Evolutionary conservation across 2,113 vertebrate genomes (phyloP).

Genomic region (Calyptommatus sinebrachiatus): DNA sequence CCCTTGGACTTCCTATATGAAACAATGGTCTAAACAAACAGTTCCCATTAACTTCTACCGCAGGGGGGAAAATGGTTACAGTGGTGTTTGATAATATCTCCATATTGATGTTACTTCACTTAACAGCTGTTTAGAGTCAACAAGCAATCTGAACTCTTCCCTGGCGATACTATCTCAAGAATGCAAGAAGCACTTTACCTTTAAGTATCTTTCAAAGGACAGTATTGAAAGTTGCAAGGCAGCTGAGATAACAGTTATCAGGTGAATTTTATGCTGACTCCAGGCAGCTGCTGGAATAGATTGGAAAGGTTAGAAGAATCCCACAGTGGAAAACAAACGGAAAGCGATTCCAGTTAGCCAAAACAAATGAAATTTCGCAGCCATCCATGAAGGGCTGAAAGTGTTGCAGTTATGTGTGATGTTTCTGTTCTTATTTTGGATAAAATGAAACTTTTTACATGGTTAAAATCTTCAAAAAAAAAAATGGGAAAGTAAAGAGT

Average conservation of each 20-base stretch:
- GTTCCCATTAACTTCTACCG: background rate
- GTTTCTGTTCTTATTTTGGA: slow-evolving; percentile 6
- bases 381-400: background rate
- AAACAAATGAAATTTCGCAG: background rate
- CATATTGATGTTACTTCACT: background rate
- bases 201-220: slow-evolving; percentile 11
- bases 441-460: slow-evolving; percentile 20
- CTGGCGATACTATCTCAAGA: slow-evolving; percentile 19
- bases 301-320: slow-evolving; percentile 21
- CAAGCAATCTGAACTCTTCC: slow-evolving; percentile 24
- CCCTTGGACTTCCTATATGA: background rate
- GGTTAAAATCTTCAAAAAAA: slow-evolving; percentile 16
- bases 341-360: background rate
- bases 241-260: background rate
- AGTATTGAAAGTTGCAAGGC: background rate
- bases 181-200: slow-evolving; percentile 10
- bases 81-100: slow-evolving; percentile 19
- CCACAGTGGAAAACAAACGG: background rate
- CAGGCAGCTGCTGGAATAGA: background rate
- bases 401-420: background rate
- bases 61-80: slow-evolving; percentile 20
- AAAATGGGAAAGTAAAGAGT: slow-evolving; percentile 44
- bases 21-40: background rate
- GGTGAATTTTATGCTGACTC: background rate
- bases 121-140: slow-evolving; percentile 20